Evolutionary conservation across 2,888 invertebrate species (phyloP).

Genomic region (Ecdyonurus torrentis): DNA sequence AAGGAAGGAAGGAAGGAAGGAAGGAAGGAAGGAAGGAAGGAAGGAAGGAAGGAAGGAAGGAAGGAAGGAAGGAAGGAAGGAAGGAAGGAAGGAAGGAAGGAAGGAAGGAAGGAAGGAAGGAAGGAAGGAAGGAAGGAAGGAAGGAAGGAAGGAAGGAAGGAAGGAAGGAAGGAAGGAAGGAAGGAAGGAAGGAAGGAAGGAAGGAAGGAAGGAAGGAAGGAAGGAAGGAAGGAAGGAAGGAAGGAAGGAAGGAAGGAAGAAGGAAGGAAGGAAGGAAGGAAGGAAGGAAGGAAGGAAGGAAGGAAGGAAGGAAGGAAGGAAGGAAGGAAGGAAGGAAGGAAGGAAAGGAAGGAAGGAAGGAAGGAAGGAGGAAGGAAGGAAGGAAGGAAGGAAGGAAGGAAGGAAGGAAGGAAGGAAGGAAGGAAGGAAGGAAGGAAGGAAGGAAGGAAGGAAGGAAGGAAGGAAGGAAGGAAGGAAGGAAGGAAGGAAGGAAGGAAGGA

Average conservation of each 20-base stretch:
- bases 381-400: neutral
- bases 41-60: too few relatives aligned
- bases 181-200: too few relatives aligned
- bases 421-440: neutral
- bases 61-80: too few relatives aligned
- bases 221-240: neutral
- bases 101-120: too few relatives aligned
- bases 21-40: too few relatives aligned
- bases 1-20: too few relatives aligned
- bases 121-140: neutral
- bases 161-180: neutral
- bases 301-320: constrained; percentile 11
- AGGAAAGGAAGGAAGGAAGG: neutral
- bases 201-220: neutral
- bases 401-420: neutral
- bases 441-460: neutral
- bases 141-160: neutral
- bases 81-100: too few relatives aligned
- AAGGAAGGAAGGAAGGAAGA: neutral
- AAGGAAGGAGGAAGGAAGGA: neutral
- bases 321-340: constrained; percentile 1
- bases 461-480: neutral
- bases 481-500: neutral
- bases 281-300: constrained; percentile 5
- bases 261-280: neutral